Conservation (phyloP, 2,888 invertebrate genomes). For the Cosmia trapezina region DNA sequence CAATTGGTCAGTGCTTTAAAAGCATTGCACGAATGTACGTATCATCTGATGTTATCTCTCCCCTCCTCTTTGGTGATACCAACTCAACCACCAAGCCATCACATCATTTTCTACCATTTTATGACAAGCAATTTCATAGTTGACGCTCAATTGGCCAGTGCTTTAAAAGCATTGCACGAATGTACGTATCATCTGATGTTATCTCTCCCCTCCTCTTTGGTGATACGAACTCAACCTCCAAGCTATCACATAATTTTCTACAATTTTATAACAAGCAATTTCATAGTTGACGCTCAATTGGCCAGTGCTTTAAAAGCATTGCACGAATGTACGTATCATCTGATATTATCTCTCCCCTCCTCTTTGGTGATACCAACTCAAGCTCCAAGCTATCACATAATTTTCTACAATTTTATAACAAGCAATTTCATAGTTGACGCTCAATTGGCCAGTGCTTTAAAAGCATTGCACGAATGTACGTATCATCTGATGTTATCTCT, state of each 20-base stretch:
- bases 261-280: conserved; percentile 3
- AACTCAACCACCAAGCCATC: background rate
- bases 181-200: conserved; percentile 55
- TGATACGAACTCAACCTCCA: background rate
- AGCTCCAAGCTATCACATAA: background rate
- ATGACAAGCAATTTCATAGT: background rate
- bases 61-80: background rate
- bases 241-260: background rate
- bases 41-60: conserved; percentile 58
- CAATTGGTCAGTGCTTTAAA: conserved; percentile 26
- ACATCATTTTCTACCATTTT: background rate
- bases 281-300: conserved; percentile 7
- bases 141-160: conserved; percentile 15
- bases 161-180: conserved; percentile 31
- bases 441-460: conserved; percentile 24
- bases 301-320: conserved; percentile 23
- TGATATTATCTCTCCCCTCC: conserved; percentile 52
- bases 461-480: conserved; percentile 33
- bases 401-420: background rate
- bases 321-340: conserved; percentile 45
- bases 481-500: conserved; percentile 59
- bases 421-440: background rate
- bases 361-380: background rate
- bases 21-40: conserved; percentile 35
- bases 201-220: conserved; percentile 25